Conservation (phyloP, 2,797 vertebrate genomes). For the Chelonia mydas region DNA sequence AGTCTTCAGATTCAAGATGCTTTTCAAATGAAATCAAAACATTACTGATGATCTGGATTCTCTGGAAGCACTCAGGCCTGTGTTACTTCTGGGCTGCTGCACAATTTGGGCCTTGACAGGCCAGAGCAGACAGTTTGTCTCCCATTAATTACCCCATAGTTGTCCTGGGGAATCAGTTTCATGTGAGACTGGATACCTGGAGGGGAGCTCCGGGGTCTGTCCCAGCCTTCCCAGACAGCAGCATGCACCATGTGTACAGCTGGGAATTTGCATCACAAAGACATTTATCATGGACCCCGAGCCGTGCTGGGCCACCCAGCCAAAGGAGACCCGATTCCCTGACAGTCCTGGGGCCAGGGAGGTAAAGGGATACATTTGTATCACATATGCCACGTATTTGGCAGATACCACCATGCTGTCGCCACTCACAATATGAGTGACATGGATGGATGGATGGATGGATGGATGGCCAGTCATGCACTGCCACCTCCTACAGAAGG, state of each 20-base stretch:
- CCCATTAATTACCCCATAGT: no score
- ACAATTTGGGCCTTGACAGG: not conserved
- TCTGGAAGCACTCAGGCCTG: no score
- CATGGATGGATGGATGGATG: not conserved
- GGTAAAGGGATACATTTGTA: no score
- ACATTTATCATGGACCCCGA: no score
- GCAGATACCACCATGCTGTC: no score
- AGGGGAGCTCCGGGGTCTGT: no score
- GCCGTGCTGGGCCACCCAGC: no score
- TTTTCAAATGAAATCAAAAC: not conserved
- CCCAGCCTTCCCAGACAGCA: no score
- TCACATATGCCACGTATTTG: no score
- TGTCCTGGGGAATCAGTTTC: no score
- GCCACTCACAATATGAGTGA: not conserved
- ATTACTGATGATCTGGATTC: not conserved
- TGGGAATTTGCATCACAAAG: no score
- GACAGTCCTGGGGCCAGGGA: not conserved
- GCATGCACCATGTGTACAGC: no score
- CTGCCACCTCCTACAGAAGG: not conserved
- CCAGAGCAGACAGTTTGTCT: not conserved
- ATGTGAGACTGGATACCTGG: not conserved
- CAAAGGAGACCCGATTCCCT: not conserved
- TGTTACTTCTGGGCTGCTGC: not conserved
- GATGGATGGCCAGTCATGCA: not conserved
- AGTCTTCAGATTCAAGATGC: not conserved